Evolutionary conservation across 2,113 vertebrate genomes (phyloP), one percentile per base, ranked within the genome.

Genomic region (Tringa solitaria): DNA sequence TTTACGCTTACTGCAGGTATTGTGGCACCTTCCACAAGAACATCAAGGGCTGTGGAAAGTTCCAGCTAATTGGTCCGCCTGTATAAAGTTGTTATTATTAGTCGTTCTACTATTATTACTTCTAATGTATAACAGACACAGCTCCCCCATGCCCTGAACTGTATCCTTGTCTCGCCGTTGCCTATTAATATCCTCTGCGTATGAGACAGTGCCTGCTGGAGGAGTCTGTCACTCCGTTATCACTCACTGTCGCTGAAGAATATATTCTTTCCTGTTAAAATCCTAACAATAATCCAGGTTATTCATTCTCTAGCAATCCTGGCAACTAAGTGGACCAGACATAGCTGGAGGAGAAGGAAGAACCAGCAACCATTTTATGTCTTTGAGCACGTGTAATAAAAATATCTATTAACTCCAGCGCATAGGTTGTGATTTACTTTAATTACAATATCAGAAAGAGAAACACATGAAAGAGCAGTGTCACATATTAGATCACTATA

Each of bases 351-450:
- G 57, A 67, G 76, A 75, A 93, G 43, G 68, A 86, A 76, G 56
- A 87, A 59, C 1, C 15, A 86, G 75, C 59, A 90, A 96, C 56
- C 79, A 74, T 74, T 94, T 93, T 63, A 70, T 51, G 27, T 84
- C 79, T 93, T 78, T 0, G 6, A 89, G 74, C 27, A 51, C 1
- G 20, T 70, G 28, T 63, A 83, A 81, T 89, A 95, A 94, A 95
- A 94, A 86, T 81, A 92, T 16, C 79, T 92, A 90, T 93, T 94
- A 93, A 95, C 85, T 92, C 48, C 51, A 84, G 72, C 70, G 72
- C 72, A 78, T 0, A 84, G 72, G 85, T 51, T 87, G 50, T 74
- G 54, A 92, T 60, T 95, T 86, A 74, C 82, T 92, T 91, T 78
- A 94, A 96, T 94, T 93, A 90, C 82, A 92, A n/a, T 35, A 94